phyloP scores from a whole-genome alignment of 2,888 invertebrate genomes.

The Acanthopleura granulata region DNA sequence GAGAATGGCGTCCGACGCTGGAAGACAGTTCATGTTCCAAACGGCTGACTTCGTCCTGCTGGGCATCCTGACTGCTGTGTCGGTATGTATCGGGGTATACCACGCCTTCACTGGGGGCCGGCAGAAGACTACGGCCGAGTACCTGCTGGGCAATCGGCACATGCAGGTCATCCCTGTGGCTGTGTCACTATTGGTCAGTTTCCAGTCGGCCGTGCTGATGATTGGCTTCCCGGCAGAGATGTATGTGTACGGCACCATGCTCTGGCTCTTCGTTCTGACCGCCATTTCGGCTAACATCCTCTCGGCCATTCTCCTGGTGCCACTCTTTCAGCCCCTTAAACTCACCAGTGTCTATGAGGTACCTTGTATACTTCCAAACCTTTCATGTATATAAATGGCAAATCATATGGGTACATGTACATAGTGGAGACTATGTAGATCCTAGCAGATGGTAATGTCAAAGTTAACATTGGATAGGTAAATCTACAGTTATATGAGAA shows the following conservation, averaged over 20 bases:
- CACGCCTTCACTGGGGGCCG: slow-evolving; percentile 10
- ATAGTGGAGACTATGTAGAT: too few relatives aligned
- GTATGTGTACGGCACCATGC: slow-evolving; percentile 11
- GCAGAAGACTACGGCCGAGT: slow-evolving; percentile 15
- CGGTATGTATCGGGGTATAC: slow-evolving; percentile 3
- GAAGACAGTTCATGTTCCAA: not conserved
- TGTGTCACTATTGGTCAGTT: slow-evolving; percentile 17
- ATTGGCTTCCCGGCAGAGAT: slow-evolving; percentile 18
- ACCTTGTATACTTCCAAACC: not conserved
- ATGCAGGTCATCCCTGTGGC: slow-evolving; percentile 16
- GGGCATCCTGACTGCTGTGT: not conserved
- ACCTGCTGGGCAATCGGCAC: slow-evolving; percentile 16
- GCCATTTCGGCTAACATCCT: slow-evolving; percentile 13
- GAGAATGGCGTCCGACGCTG: not conserved
- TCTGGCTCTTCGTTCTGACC: not conserved
- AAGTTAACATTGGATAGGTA: too few relatives aligned
- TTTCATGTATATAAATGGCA: too few relatives aligned
- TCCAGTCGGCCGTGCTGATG: slow-evolving; percentile 17
- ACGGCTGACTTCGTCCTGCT: slow-evolving; percentile 9
- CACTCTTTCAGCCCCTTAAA: slow-evolving; percentile 13
- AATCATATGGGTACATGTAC: too few relatives aligned
- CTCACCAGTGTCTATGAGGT: slow-evolving; percentile 19
- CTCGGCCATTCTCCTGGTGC: not conserved
- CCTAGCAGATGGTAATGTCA: too few relatives aligned
- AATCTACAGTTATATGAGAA: too few relatives aligned